Evolutionary conservation across 2,797 vertebrate genomes (phyloP), one percentile per base, ranked within the genome.

Genomic region (Tragopan temminckii): DNA sequence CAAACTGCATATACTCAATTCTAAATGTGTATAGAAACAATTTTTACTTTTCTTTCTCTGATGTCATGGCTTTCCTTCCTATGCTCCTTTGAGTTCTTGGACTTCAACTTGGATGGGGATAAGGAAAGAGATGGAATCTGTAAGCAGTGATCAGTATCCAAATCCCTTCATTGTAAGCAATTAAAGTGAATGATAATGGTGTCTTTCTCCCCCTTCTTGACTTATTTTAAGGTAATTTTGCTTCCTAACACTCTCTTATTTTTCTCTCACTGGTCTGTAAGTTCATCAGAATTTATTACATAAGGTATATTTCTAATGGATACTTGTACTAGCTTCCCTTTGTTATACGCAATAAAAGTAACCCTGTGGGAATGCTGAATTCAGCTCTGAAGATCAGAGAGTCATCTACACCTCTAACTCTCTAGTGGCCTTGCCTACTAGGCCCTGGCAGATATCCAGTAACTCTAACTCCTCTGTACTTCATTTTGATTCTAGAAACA

Each of bases 401-500:
- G 6, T 13, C 61, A 52, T 29, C 16, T 63, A 11, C 23, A 31
- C 29, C 3, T 15, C 16, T 35, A 2, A 29, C 35, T 21, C 5
- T 36, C 53, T 50, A n/a, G 4, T 5, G 45, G 33, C 31, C 52
- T 35, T 31, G 27, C 0, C 0, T 24, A 42, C 40, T 55, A 72
- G 40, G 6, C 16, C 25, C 46, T 77, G 66, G 40, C n/a, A 78
- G 2, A 18, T 7, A 55, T 10, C 2, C 20, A 27, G 6, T 27
- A 38, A 36, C 27, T 43, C 55, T 35, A 16, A 25, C 27, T 42
- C n/a, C 16, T 68, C n/a, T 57, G 46, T 8, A 17, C 36, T 72
- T 50, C n/a, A 16, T 7, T 78, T 77, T 25, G 13, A 43, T 72
- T 48, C 27, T 29, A 68, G 48, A 2, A 12, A 57, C 7, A 4